Percentiles rank a stretch among this genome's conserved stretches.
These are phyloP conservation scores for Pseudorhiza aurosa DNA, from an alignment of 30 jellyfish, hydroid and myxozoan genomes.

Conservation along the genomic window DNA sequence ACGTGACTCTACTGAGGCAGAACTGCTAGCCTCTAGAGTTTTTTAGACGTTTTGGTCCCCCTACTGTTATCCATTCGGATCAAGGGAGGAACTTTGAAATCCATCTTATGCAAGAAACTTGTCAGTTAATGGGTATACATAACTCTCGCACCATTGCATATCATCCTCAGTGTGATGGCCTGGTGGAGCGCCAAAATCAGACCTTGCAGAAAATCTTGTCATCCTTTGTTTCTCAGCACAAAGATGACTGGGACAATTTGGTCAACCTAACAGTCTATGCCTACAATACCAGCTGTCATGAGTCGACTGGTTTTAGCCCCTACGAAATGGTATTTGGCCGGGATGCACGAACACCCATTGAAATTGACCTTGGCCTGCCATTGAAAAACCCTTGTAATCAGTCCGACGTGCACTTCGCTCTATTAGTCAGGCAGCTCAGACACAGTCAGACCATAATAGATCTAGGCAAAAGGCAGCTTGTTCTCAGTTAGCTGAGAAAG, in stretches of 20 bases:
- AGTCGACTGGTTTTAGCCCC: constrained; percentile 64
- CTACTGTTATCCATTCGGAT: constrained; percentile 58
- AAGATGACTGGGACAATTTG: constrained; percentile 35
- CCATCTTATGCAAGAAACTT: constrained; percentile 34
- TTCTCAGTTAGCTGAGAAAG: too few relatives aligned
- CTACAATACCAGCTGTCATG: constrained; percentile 45
- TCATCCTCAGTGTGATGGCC: constrained; percentile 58
- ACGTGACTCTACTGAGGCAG: constrained; percentile 54
- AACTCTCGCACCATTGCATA: constrained; percentile 63
- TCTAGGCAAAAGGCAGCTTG: too few relatives aligned
- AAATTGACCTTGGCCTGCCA: constrained; percentile 10
- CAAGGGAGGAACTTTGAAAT: constrained; percentile 60
- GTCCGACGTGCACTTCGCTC: background rate
- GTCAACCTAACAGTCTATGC: constrained; percentile 41
- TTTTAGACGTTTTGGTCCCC: constrained; percentile 56
- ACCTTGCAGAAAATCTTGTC: constrained; percentile 39
- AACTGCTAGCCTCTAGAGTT: constrained; percentile 17
- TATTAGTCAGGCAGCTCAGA: too few relatives aligned
- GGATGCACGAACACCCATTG: constrained; percentile 9
- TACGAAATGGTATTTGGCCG: constrained; percentile 47
- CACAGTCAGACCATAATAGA: too few relatives aligned
- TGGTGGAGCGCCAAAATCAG: constrained; percentile 33
- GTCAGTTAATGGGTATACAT: constrained; percentile 39
- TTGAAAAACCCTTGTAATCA: background rate
- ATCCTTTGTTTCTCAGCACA: constrained; percentile 23